phyloP scores from a whole-genome alignment of 2,888 invertebrate species.

The Unio pictorum region DNA sequence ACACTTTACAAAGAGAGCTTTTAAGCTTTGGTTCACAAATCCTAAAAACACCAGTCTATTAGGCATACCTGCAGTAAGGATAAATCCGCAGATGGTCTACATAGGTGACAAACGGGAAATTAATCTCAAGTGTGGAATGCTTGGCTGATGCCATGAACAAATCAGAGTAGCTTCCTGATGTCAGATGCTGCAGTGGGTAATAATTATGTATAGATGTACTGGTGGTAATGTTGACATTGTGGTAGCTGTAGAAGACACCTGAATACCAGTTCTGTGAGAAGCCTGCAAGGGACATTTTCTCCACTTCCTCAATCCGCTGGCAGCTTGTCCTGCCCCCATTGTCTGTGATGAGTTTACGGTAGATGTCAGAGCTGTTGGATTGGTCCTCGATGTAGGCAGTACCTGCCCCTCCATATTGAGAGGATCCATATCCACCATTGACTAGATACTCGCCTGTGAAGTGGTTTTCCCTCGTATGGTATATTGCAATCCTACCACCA shows the following conservation, averaged over 20 bases:
- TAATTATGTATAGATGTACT: conserved; percentile 14
- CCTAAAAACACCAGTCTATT: no score
- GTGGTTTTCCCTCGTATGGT: conserved; percentile 46
- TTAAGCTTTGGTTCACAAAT: no score
- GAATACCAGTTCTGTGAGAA: conserved; percentile 6
- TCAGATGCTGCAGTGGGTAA: conserved; percentile 18
- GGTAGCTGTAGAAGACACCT: conserved; percentile 24
- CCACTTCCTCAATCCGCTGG: conserved; percentile 39
- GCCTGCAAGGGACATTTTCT: conserved; percentile 33
- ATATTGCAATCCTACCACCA: conserved; percentile 57
- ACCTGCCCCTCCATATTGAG: conserved; percentile 50
- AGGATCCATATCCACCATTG: conserved; percentile 42
- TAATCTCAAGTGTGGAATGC: conserved; percentile 27
- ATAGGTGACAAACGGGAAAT: conserved; percentile 38
- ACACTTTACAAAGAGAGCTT: no score
- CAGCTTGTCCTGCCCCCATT: conserved; percentile 37
- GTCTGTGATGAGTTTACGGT: conserved; percentile 33
- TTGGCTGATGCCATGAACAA: conserved; percentile 11
- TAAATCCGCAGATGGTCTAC: conserved; percentile 47
- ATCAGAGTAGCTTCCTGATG: conserved; percentile 13
- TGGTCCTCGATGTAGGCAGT: conserved; percentile 45
- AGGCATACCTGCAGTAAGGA: conserved; percentile 33
- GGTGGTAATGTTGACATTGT: conserved; percentile 35
- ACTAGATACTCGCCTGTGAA: conserved; percentile 46
- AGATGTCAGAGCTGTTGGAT: conserved; percentile 8